Evolutionary conservation across 2,888 invertebrate species (phyloP).

Genomic region (Lutraria lutraria): DNA sequence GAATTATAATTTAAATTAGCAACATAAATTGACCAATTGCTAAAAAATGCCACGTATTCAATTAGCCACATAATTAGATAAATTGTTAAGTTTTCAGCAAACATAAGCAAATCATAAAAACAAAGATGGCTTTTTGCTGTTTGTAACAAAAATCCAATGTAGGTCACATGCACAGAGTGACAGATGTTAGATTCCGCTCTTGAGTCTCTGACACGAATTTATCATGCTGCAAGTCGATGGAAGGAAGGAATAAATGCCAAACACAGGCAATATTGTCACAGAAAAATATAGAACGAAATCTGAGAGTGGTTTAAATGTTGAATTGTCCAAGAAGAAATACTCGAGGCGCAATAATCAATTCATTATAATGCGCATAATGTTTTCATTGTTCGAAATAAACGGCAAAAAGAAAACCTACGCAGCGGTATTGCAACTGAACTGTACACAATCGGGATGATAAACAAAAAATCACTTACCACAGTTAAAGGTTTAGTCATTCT

Average conservation of each 20-base stretch:
- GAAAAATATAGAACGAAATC: neutral
- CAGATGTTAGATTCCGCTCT: neutral
- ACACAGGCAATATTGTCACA: neutral
- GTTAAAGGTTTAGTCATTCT: slow-evolving; percentile 79
- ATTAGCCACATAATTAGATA: neutral
- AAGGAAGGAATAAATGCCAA: neutral
- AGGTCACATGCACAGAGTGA: slow-evolving; percentile 20
- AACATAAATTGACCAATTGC: too few species aligned
- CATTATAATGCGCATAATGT: slow-evolving; percentile 24
- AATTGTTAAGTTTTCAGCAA: neutral
- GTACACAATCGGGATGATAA: neutral
- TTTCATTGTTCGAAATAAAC: slow-evolving; percentile 10
- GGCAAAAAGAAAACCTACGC: neutral
- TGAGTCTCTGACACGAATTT: neutral
- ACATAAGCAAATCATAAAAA: neutral
- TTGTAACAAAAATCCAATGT: neutral
- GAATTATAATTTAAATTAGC: too few species aligned
- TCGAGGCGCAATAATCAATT: neutral
- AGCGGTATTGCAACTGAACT: neutral
- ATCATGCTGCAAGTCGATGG: neutral
- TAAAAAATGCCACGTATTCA: neutral
- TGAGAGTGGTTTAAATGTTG: neutral
- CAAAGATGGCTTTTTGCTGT: neutral
- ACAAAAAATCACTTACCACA: slow-evolving; percentile 75
- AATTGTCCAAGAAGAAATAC: slow-evolving; percentile 3